Percentiles rank a stretch among this genome's conserved stretches.
Evolutionary conservation across 2,888 invertebrate species (phyloP).

Genomic region (Calameuta filiformis): DNA sequence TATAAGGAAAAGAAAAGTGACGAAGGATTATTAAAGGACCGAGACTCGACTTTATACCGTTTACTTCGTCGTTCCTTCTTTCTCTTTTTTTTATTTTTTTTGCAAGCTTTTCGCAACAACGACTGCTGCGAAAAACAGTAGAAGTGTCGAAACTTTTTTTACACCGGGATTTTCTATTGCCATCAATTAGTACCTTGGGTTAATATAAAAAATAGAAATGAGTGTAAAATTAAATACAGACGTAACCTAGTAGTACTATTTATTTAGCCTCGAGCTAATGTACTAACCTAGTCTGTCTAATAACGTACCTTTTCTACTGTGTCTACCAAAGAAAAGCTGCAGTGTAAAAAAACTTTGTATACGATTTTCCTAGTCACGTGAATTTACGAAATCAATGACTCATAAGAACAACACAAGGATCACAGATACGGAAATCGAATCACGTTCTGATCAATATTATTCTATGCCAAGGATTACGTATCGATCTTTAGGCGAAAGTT

Average conservation of each 20-base stretch:
- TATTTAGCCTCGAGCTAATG: background rate
- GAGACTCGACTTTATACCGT: background rate
- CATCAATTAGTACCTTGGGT: too few relatives aligned
- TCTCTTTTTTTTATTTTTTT: background rate
- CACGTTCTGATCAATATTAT: background rate
- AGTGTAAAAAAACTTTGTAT: background rate
- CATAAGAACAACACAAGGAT: background rate
- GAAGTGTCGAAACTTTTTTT: background rate
- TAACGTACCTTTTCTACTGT: background rate
- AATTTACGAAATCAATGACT: background rate
- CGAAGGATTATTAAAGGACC: background rate
- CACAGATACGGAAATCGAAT: background rate
- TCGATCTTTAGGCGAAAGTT: background rate
- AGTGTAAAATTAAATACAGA: background rate
- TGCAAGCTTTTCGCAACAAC: background rate
- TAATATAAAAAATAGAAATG: background rate
- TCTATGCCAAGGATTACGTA: background rate
- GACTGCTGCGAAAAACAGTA: background rate
- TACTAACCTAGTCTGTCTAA: background rate
- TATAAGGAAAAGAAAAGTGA: background rate
- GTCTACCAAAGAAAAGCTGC: background rate
- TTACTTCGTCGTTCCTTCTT: background rate
- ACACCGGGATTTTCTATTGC: background rate
- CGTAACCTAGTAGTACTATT: background rate
- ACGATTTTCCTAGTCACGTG: background rate